Evolutionary conservation across 2,888 invertebrate genomes (phyloP).

Genomic region (Drosophila yooni): DNA sequence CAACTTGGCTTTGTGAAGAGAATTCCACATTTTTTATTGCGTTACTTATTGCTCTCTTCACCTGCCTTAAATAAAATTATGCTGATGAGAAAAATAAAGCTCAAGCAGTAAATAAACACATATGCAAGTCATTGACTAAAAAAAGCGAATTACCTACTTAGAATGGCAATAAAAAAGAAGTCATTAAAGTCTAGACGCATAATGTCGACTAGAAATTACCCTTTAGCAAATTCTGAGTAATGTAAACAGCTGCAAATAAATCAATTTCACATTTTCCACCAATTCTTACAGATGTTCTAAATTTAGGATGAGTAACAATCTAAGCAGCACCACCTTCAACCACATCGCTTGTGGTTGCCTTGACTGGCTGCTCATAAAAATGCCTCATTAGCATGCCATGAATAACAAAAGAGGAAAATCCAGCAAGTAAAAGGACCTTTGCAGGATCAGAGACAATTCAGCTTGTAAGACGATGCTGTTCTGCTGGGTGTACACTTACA

Average conservation of each 20-base stretch:
- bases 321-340: slow-evolving; percentile 7
- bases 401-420: slow-evolving; percentile 12
- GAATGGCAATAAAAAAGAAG: background rate
- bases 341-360: slow-evolving; percentile 8
- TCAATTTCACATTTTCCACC: background rate
- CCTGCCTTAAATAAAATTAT: background rate
- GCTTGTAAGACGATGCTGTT: background rate
- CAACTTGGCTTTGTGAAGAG: slow-evolving; percentile 7
- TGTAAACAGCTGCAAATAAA: background rate
- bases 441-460: background rate
- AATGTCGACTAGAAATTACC: background rate
- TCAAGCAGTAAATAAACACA: background rate
- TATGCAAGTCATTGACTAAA: slow-evolving; percentile 13
- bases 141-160: slow-evolving; percentile 3
- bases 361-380: slow-evolving; percentile 17
- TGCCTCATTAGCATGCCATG: slow-evolving; percentile 33
- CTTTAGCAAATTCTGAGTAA: background rate
- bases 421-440: slow-evolving; percentile 3
- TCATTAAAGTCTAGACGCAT: background rate
- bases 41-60: background rate
- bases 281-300: slow-evolving; percentile 7
- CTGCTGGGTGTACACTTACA: background rate
- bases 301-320: slow-evolving; percentile 8
- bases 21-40: background rate
- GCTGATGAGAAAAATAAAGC: background rate